Evolutionary conservation across 2,888 invertebrate genomes (phyloP).

Genomic region (Lymantria monacha): DNA sequence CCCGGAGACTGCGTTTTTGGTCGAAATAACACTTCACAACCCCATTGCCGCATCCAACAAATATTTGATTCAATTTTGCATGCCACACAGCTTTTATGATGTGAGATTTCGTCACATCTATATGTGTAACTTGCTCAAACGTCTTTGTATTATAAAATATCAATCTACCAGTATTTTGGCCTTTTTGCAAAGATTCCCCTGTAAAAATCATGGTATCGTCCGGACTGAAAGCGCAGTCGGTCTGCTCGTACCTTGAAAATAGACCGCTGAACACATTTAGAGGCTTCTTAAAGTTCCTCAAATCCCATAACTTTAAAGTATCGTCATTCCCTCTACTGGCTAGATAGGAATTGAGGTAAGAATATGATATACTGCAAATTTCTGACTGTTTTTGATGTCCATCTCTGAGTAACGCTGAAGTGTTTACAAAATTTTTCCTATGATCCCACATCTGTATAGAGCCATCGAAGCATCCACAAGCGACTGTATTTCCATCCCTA

Average conservation of each 20-base stretch:
- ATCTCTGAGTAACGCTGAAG: constrained; percentile 87
- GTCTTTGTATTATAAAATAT: constrained; percentile 91
- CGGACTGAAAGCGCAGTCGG: constrained; percentile 94
- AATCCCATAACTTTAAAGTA: constrained; percentile 97
- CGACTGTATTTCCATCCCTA: constrained; percentile 92
- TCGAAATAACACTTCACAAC: constrained; percentile 95
- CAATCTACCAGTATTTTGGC: constrained; percentile 84
- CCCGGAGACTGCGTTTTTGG: constrained; percentile 91
- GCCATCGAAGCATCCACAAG: constrained; percentile 96
- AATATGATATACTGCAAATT: constrained; percentile 92
- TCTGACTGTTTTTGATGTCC: constrained; percentile 92
- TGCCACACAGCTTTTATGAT: constrained; percentile 97
- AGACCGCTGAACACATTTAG: constrained; percentile 86
- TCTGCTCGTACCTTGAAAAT: constrained; percentile 92
- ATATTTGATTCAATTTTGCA: constrained; percentile 98
- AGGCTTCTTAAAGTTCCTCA: constrained; percentile 90
- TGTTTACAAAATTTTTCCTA: constrained; percentile 94
- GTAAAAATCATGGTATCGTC: constrained; percentile 95
- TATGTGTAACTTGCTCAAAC: constrained; percentile 87
- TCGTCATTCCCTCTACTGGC: constrained; percentile 95
- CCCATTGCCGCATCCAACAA: constrained; percentile 96
- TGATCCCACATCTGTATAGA: constrained; percentile 99
- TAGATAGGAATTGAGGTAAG: constrained; percentile 90
- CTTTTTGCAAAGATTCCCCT: constrained; percentile 90
- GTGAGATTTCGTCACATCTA: constrained; percentile 90